Evolutionary conservation across 2,888 invertebrate species (phyloP), one percentile per base, ranked within the genome.

Genomic region (Erebia palarica): DNA sequence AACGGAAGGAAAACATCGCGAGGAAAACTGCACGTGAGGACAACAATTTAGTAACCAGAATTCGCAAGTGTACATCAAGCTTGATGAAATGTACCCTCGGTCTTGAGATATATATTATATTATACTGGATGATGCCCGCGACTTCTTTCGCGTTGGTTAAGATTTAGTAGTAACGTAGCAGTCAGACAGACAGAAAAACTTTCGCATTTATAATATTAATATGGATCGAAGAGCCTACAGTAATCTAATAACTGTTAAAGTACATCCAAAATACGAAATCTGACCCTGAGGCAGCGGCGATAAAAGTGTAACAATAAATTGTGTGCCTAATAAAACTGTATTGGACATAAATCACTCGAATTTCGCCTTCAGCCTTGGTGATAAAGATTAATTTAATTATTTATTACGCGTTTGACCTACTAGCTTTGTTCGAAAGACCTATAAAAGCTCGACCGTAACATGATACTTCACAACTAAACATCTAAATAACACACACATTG

Each of bases 301-400:
- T 63, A 21, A 63, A 63, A 21, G 11, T 65, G 44, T 47, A 66
- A 66, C 65, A 66, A 66, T 66, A 66, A 44, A 44, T 57, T 57
- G 57, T 21, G 10, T 21, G 65, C 65, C 57, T 57, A 66, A 47
- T 66, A 58, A 66, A 57, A 57, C 57, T 57, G 55, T 21, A 66
- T 42, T n/a, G 65, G 44, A 13, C 57, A 47, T 66, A 66, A 66
- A 66, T 66, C 65, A 69, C 66, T 69, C 49, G n/a, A 53, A 68
- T 69, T 63, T 69, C 70, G 75, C 68, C 74, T 69, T 55, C 70
- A 71, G 73, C 75, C 75, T 75, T 71, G 68, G 58, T 21, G 70
- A 74, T 70, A 66, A 68, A 75, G 71, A 73, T 70, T 73, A 71
- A 75, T 73, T 71, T 73, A 71, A 75, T 73, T 70, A 70, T 73